Conservation (phyloP, 2,888 invertebrate genomes). For the Noctua pronuba region DNA sequence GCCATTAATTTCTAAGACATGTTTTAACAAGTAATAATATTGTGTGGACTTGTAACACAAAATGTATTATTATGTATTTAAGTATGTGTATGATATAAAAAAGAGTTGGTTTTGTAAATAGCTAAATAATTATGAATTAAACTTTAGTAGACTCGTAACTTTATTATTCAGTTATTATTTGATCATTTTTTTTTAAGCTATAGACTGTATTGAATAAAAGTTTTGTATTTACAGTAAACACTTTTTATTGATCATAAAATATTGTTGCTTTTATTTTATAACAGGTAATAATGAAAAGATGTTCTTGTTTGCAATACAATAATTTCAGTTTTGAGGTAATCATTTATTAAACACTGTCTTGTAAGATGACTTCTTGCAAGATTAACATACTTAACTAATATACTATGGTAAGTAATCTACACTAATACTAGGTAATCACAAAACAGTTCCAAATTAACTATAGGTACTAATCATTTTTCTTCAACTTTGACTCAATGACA, state of each 20-base stretch:
- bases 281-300: background rate
- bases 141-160: conserved; percentile 22
- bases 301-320: background rate
- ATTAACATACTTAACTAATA: background rate
- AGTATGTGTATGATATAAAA: conserved; percentile 1
- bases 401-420: background rate
- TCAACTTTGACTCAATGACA: conserved; percentile 90
- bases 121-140: conserved; percentile 21
- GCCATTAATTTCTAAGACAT: background rate
- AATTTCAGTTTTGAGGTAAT: background rate
- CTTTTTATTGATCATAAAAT: conserved; percentile 7
- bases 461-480: background rate
- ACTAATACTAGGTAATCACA: conserved; percentile 3
- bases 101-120: conserved; percentile 50
- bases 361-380: background rate
- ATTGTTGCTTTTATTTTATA: background rate
- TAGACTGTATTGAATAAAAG: conserved; percentile 50
- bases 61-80: background rate
- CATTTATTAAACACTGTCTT: background rate
- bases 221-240: conserved; percentile 41
- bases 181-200: conserved; percentile 18
- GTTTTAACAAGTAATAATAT: background rate
- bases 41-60: background rate
- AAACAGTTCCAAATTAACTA: background rate
- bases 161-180: conserved; percentile 23